A percentile compares a stretch with the other conserved stretches of the same genome.
These are phyloP conservation scores for Capreolus pygargus DNA, from an alignment of 2,113 vertebrate species.

Conservation along the genomic window DNA sequence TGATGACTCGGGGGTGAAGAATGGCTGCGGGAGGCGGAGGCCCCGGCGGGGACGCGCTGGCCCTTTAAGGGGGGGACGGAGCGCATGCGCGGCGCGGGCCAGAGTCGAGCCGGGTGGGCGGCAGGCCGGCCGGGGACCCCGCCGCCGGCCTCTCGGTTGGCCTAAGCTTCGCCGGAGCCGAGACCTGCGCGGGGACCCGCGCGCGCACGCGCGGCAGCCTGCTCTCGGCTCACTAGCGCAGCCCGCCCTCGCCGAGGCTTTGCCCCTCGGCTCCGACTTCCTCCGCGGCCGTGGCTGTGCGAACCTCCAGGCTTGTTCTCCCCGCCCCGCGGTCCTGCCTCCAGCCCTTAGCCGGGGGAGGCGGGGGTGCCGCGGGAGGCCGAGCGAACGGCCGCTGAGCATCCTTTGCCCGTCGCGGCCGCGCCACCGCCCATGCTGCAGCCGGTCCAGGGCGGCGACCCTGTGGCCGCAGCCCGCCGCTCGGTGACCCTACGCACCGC, in stretches of 20 bases:
- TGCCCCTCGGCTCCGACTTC: not conserved
- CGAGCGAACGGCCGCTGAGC: constrained; percentile 6
- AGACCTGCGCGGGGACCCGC: not conserved
- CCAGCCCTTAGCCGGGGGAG: not conserved
- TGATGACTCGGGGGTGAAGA: not conserved
- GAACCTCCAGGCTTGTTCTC: not conserved
- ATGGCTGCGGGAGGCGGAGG: not conserved
- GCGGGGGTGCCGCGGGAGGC: not conserved
- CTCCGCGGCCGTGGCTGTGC: not conserved
- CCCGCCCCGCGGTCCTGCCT: not conserved
- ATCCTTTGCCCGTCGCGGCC: constrained; percentile 53
- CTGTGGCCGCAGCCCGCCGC: constrained; percentile 47
- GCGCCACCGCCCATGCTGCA: constrained; percentile 52
- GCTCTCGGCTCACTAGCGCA: not conserved
- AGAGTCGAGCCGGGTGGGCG: constrained; percentile 48
- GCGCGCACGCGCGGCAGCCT: not conserved
- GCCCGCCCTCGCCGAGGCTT: not conserved
- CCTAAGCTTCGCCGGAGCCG: not conserved
- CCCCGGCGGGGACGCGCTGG: not conserved
- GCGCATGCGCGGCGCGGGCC: constrained; percentile 75
- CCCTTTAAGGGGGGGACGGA: constrained; percentile 69
- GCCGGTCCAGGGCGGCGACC: constrained; percentile 21
- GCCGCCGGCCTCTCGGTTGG: not conserved
- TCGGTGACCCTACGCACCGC: not conserved
- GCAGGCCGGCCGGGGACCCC: not conserved